phyloP scores from a whole-genome alignment of 2,113 vertebrate species.

The Balaenoptera acutorostrata region DNA sequence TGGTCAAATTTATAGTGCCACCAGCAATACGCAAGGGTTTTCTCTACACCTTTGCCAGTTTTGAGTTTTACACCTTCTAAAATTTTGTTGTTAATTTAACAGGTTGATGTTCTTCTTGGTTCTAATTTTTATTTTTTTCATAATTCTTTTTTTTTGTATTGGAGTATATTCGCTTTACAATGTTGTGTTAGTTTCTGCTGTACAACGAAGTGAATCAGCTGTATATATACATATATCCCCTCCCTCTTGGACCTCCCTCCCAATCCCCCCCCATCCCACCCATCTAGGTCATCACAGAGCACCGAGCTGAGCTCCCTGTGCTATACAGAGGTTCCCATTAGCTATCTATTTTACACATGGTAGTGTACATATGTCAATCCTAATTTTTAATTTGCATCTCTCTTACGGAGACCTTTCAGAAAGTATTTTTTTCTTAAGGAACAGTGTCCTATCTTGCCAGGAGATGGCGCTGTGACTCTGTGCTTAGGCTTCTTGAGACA shows the following conservation, averaged over 20 bases:
- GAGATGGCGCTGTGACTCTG: conserved; percentile 65
- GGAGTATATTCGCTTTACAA: too few species aligned
- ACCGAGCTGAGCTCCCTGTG: too few species aligned
- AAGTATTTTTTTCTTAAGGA: neutral
- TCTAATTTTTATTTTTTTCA: neutral
- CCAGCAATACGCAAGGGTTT: neutral
- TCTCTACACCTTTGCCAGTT: neutral
- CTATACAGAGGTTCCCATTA: too few species aligned
- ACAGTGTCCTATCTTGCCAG: conserved; percentile 2
- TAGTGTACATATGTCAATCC: too few species aligned
- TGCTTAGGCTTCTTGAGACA: neutral
- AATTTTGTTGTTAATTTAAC: neutral
- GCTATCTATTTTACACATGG: too few species aligned
- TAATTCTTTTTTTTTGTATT: too few species aligned
- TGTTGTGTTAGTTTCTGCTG: too few species aligned
- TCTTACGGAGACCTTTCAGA: neutral
- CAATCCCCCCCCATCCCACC: too few species aligned
- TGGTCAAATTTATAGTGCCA: neutral
- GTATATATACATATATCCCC: too few species aligned
- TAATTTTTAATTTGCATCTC: neutral
- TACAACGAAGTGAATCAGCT: too few species aligned
- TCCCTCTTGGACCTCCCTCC: too few species aligned
- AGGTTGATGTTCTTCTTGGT: neutral
- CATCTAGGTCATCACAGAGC: too few species aligned
- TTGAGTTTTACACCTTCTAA: neutral